Base-by-base conservation (phyloP, 2,113 vertebrate species). In the Saguinus midas region DNA sequence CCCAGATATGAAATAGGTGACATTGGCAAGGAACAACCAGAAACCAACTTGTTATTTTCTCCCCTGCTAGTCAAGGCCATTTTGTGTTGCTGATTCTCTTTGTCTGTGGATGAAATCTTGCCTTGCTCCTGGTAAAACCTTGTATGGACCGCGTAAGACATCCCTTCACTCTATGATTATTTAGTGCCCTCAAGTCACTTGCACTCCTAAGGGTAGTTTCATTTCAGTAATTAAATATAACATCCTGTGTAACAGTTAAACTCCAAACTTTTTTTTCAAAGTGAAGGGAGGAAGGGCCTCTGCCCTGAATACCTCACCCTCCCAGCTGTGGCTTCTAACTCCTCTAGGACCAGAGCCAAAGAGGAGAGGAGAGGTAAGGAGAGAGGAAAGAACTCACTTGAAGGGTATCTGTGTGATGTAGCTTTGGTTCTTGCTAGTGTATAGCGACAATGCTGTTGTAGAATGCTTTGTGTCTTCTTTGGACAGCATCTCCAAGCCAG, bases 371-470 rank as follows among this genome's bases (percentile, higher is more conserved):
- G 6, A 48, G 8, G 4, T 25, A 29, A 90, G 8, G 52, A 29
- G 8, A 40, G 0, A 21, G 48, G 40, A 20, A 57, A 66, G 37
- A 58, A 40, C 21, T 9, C 37, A 8, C 5, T 40, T 8, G 3
- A 25, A 1, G 20, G 16, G 12, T 29, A 23, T 17, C 68, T 13
- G 0, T 1, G 68, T 23, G n/a, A 13, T 6, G 37, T 9, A 9
- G 61, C 81, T 79, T 72, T 18, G 16, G 6, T 58, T 73, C 40
- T 45, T 16, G 35, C 43, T 55, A 23, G 20, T 32, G 9, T 58
- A 27, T 18, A 43, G 70, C 40, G 40, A 48, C 9, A 2, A 29
- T 23, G 83, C 68, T 43, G 1, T 3, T 58, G 27, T 55, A 37
- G n/a, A 52, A 52, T 43, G 25, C 6, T 25, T 78, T 57, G 11